A percentile compares a stretch with the other conserved stretches of the same genome.
phyloP scores from a whole-genome alignment of 2,888 invertebrate genomes.

The Drosophila aldrichi region DNA sequence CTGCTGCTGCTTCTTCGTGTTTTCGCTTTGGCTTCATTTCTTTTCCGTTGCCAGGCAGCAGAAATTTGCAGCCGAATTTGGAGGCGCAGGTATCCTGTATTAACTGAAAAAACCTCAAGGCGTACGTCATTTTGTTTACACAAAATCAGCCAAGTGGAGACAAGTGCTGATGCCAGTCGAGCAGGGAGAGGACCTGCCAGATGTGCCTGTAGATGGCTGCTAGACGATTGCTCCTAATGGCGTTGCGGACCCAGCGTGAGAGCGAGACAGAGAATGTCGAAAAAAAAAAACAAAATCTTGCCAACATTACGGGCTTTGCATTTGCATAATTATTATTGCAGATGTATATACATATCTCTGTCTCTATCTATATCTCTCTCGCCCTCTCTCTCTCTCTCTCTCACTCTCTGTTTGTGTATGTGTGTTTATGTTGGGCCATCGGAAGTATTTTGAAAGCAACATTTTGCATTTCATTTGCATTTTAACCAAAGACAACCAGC shows the following conservation, averaged over 20 bases:
- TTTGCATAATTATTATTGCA: constrained; percentile 77
- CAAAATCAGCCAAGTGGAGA: constrained; percentile 64
- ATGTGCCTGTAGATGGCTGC: constrained; percentile 10
- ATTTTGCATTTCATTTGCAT: constrained; percentile 75
- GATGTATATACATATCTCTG: constrained; percentile 10
- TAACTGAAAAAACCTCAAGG: constrained; percentile 58
- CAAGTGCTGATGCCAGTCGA: constrained; percentile 37
- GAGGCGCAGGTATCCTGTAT: constrained; percentile 49
- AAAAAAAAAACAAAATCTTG: constrained; percentile 77
- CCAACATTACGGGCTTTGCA: constrained; percentile 69
- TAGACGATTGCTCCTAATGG: constrained; percentile 5
- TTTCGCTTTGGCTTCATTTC: constrained; percentile 40
- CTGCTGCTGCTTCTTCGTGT: constrained; percentile 5
- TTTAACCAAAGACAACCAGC: constrained; percentile 59
- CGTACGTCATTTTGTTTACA: constrained; percentile 76
- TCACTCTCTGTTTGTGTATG: constrained; percentile 13
- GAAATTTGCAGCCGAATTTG: constrained; percentile 34
- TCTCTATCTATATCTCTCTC: constrained; percentile 19
- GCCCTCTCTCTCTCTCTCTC: constrained; percentile 8
- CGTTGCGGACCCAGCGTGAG: constrained; percentile 1
- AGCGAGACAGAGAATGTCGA: constrained; percentile 19
- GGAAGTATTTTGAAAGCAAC: constrained; percentile 52
- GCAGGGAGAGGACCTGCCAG: neutral
- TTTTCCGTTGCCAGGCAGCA: constrained; percentile 46
- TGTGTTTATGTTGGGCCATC: constrained; percentile 23